Evolutionary conservation across 23 tunicate genomes (phyloP).

Genomic region (Trididemnum miniatum): DNA sequence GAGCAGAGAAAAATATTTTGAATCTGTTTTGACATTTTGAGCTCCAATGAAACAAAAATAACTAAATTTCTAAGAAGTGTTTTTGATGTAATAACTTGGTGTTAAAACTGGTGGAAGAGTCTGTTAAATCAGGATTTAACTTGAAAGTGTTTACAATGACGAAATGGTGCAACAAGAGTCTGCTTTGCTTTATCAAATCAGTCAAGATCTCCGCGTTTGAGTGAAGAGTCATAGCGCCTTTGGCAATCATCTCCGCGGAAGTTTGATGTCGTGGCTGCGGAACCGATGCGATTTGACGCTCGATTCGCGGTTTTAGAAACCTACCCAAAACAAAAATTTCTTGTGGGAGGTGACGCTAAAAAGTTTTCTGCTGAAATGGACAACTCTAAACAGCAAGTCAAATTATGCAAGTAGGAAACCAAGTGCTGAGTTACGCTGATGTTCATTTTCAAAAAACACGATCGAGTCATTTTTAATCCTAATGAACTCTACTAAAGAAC

Average conservation of each 20-base stretch:
- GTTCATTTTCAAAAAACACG: too few species aligned
- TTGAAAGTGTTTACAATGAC: slow-evolving; percentile 18
- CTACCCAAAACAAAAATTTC: slow-evolving; percentile 20
- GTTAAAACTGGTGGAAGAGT: not conserved
- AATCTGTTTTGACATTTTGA: too few species aligned
- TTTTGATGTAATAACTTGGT: not conserved
- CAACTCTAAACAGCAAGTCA: too few species aligned
- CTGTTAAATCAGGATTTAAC: not conserved
- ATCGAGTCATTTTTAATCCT: too few species aligned
- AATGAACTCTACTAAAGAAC: too few species aligned
- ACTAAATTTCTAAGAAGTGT: not conserved
- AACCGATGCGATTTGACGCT: slow-evolving; percentile 26
- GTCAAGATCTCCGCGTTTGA: not conserved
- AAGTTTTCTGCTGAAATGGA: too few species aligned
- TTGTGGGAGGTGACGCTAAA: too few species aligned
- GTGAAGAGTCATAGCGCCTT: slow-evolving; percentile 25
- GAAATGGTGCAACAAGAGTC: not conserved
- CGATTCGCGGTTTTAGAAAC: slow-evolving; percentile 20
- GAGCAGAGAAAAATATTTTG: too few species aligned
- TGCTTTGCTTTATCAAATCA: not conserved
- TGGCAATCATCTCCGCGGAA: not conserved
- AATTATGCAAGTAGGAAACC: too few species aligned
- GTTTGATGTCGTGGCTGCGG: not conserved
- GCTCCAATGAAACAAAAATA: not conserved
- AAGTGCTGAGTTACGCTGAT: too few species aligned